Conservation (phyloP, 2,888 invertebrate genomes). For the Tryphoninae sp. region DNA sequence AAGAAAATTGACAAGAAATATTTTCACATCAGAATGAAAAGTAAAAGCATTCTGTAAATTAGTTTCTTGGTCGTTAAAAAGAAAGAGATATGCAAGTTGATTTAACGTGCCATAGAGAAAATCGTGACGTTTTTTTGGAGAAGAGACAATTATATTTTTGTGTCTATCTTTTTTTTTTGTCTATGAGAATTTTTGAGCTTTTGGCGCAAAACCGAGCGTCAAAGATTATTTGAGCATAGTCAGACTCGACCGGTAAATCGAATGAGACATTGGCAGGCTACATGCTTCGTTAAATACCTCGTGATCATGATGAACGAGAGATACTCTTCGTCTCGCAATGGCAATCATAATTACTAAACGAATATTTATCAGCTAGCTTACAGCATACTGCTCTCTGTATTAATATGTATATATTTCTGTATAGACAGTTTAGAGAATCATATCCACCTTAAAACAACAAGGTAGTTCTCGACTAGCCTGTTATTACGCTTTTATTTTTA, state of each 20-base stretch:
- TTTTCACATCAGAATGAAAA: no score
- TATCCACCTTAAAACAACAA: conserved; percentile 45
- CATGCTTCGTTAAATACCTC: conserved; percentile 65
- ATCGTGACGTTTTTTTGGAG: conserved; percentile 16
- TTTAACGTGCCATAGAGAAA: not conserved
- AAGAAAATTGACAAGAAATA: no score
- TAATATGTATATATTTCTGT: conserved; percentile 25
- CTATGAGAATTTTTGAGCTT: conserved; percentile 8
- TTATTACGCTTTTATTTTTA: conserved; percentile 39
- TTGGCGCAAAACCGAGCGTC: conserved; percentile 40
- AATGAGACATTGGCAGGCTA: conserved; percentile 64
- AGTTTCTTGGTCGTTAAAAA: no score
- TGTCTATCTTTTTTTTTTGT: not conserved
- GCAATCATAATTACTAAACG: conserved; percentile 58
- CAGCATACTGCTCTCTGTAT: conserved; percentile 52
- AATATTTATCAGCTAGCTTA: conserved; percentile 59
- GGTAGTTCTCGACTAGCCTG: conserved; percentile 56
- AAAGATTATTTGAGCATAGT: conserved; percentile 58
- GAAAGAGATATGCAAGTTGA: no score
- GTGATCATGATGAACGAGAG: conserved; percentile 61
- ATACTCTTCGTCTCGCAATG: conserved; percentile 55
- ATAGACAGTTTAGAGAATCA: conserved; percentile 50
- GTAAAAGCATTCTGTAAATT: no score
- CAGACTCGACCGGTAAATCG: conserved; percentile 54
- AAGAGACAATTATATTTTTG: conserved; percentile 35